phyloP scores from a whole-genome alignment of 1,140 invertebrate species.

The Heliconius congener region DNA sequence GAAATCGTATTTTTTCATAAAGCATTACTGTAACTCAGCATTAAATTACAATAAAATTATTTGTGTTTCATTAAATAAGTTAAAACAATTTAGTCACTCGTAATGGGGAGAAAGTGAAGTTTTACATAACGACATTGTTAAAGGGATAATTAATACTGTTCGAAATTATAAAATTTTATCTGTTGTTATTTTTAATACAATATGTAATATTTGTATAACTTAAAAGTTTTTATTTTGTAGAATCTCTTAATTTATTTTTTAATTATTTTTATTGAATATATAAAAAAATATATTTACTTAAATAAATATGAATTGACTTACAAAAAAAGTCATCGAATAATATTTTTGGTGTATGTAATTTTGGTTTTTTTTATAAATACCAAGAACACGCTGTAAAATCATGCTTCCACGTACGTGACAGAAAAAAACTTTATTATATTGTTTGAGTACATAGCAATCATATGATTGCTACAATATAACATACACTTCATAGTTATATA shows the following conservation, averaged over 20 bases:
- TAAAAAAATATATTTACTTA: no score
- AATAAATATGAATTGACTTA: no score
- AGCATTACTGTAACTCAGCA: conserved; percentile 44
- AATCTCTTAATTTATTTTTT: background rate
- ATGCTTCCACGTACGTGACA: no score
- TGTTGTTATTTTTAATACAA: background rate
- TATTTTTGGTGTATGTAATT: no score
- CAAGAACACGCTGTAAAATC: no score
- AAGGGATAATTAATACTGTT: conserved; percentile 19
- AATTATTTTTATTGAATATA: no score
- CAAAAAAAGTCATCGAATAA: no score
- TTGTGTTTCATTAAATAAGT: conserved; percentile 36
- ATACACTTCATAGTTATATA: no score
- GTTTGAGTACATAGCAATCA: no score
- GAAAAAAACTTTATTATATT: no score
- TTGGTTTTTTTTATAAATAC: no score
- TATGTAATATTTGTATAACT: background rate
- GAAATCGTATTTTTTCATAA: conserved; percentile 54
- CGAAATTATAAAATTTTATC: background rate
- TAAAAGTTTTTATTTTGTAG: background rate
- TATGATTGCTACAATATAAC: no score
- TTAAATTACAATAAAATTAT: conserved; percentile 64
- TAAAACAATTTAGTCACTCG: conserved; percentile 13
- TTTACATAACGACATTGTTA: conserved; percentile 22
- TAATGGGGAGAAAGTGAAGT: conserved; percentile 18